Evolutionary conservation across 2,797 vertebrate species (phyloP), one percentile per base, ranked within the genome.

Genomic region (Dipus sagitta): DNA sequence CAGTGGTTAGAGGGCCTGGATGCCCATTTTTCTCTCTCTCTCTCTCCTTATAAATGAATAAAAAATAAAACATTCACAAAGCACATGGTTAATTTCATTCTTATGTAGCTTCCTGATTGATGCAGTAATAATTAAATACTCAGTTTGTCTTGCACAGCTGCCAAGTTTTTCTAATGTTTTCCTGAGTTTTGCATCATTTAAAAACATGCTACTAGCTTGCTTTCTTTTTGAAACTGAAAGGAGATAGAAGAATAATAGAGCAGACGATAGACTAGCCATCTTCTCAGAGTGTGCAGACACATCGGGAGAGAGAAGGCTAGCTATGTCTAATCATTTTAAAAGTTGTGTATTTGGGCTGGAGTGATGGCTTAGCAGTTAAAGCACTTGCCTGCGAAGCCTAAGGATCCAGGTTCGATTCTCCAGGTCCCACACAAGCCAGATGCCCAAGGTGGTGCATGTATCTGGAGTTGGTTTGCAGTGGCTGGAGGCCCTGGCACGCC

Each of bases 141-240:
- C 47, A 28, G 42, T 52, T 68, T 34, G 26, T 62, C 71, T 93
- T 82, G 62, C 24, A 62, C 23, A 21, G n/a, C 24, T n/a, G n/a
- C 26, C 62, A 26, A 28, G 13, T 81, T 95, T 91, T 90, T 67
- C 18, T 38, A 26, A 26, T n/a, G 23, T 30, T 84, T 93, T 76
- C 76, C 9, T 42, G 42, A 77, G 15, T 62, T 90, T 88, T 8
- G 32, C 9, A 8, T 62, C 10, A 4, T 28, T 38, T 54, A 26
- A 34, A 52, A 64, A 85, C 71, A 75, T 15, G 8, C 7, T 65
- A 60, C 11, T 52, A 47, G 47, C 12, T 14, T 15, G 20, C n/a
- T 79, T 14, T 87, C 62, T 86, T 47, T 28, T 38, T 68, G 42
- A 38, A 92, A 85, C 64, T 6, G 6, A 60, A 34, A 62, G 30